Percentiles rank a stretch among this genome's conserved stretches.
These are phyloP conservation scores for Ypsolopha scabrella DNA, from an alignment of 2,888 invertebrate genomes.

Conservation along the genomic window DNA sequence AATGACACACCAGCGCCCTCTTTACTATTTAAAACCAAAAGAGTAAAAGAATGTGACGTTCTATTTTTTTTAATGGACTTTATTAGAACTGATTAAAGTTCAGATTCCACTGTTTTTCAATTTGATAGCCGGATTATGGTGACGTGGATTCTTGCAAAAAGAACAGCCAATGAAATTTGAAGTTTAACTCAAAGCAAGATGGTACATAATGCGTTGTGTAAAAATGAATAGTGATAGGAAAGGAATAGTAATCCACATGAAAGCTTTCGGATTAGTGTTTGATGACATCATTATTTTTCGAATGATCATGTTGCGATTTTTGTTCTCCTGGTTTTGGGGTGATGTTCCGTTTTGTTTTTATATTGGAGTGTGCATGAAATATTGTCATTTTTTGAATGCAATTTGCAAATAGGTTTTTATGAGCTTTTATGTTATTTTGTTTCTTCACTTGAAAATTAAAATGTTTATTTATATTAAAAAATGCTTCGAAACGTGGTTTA, in stretches of 20 bases:
- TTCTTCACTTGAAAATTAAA: too few species aligned
- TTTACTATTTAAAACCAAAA: background rate
- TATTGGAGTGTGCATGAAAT: background rate
- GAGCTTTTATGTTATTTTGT: too few species aligned
- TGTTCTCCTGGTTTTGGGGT: constrained; percentile 35
- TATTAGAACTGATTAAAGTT: too few species aligned
- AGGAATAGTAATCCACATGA: constrained; percentile 58
- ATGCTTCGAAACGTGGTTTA: too few species aligned
- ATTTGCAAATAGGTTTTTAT: too few species aligned
- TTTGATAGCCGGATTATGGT: background rate
- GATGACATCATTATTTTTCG: constrained; percentile 68
- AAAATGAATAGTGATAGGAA: background rate
- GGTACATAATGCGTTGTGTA: background rate
- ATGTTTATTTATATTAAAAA: too few species aligned
- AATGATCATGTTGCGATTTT: constrained; percentile 63
- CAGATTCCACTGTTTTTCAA: too few species aligned
- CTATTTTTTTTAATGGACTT: too few species aligned
- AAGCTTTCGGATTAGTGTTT: constrained; percentile 70
- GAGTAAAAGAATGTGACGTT: too few species aligned
- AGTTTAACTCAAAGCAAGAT: background rate
- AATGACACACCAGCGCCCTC: constrained; percentile 35
- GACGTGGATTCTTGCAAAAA: background rate
- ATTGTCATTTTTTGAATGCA: too few species aligned
- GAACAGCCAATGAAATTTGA: background rate
- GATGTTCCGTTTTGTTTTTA: constrained; percentile 22